phyloP scores from a whole-genome alignment of 1,140 invertebrate genomes.

The Drosophila orena region DNA sequence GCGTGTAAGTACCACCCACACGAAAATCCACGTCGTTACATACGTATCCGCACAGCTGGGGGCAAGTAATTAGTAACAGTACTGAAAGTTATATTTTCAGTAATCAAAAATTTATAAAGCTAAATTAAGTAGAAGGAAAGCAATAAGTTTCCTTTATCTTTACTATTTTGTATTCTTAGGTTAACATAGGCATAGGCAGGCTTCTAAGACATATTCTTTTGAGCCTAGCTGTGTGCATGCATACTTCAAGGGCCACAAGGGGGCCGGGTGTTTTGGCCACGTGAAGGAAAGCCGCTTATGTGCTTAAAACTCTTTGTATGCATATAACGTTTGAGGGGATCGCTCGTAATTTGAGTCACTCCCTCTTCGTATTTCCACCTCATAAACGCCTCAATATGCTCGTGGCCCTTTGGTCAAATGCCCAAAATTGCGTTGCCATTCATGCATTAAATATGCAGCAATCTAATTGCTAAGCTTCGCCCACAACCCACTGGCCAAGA shows the following conservation, averaged over 20 bases:
- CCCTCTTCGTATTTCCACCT: conserved; percentile 3
- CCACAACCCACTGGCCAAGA: not conserved
- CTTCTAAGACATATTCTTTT: not conserved
- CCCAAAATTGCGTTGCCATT: conserved; percentile 70
- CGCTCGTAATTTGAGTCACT: conserved; percentile 33
- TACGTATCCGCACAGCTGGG: conserved; percentile 1
- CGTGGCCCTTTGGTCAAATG: conserved; percentile 67
- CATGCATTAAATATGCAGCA: conserved; percentile 82
- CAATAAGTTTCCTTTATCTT: too few species aligned
- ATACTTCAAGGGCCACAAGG: conserved; percentile 3
- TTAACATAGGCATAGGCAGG: too few species aligned
- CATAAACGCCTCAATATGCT: conserved; percentile 70
- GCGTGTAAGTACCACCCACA: conserved; percentile 81
- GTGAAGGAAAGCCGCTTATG: conserved; percentile 60
- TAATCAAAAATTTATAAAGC: not conserved
- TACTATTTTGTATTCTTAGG: too few species aligned
- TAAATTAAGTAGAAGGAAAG: too few species aligned
- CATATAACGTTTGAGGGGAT: conserved; percentile 25
- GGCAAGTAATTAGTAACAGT: not conserved
- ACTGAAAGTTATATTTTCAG: not conserved
- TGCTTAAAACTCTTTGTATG: conserved; percentile 55
- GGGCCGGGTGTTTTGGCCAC: conserved; percentile 18
- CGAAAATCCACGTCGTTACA: conserved; percentile 18
- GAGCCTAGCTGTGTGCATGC: conserved; percentile 3
- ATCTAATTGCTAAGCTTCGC: conserved; percentile 76